Evolutionary conservation across 2,797 vertebrate genomes (phyloP).

Genomic region (Malacoctenus gilli): DNA sequence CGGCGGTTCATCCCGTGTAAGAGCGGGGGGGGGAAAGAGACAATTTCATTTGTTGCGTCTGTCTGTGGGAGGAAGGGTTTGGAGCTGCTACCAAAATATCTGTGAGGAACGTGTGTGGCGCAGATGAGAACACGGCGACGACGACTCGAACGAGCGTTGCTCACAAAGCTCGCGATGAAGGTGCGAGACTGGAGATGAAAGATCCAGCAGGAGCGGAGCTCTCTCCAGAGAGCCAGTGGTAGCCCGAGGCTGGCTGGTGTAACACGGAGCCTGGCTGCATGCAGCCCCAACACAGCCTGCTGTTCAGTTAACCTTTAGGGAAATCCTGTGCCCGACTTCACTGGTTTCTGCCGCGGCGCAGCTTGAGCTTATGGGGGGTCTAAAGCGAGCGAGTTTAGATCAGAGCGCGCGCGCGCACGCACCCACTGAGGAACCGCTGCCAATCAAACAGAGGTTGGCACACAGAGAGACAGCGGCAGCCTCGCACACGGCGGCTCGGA

Average conservation of each 20-base stretch:
- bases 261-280: constrained; percentile 68
- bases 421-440: constrained; percentile 56
- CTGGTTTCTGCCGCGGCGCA: constrained; percentile 61
- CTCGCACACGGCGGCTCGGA: background rate
- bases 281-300: constrained; percentile 69
- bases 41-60: constrained; percentile 4
- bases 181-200: constrained; percentile 66
- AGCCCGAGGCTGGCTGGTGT: constrained; percentile 73
- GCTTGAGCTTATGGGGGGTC: constrained; percentile 51
- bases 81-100: constrained; percentile 44
- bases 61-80: constrained; percentile 23
- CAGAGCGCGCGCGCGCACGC: constrained; percentile 33
- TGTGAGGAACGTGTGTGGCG: constrained; percentile 27
- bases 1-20: constrained; percentile 9
- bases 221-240: constrained; percentile 59
- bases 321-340: constrained; percentile 62
- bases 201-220: constrained; percentile 43
- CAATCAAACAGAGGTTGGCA: constrained; percentile 53
- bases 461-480: background rate
- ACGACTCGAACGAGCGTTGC: constrained; percentile 47
- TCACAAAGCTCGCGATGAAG: constrained; percentile 66
- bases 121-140: constrained; percentile 58
- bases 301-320: constrained; percentile 74
- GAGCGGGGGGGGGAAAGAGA: background rate
- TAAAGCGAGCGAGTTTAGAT: constrained; percentile 60